Percentiles rank a stretch among this genome's conserved stretches.
Conservation (phyloP, 2,797 vertebrate genomes). For the Acomys russatus region DNA sequence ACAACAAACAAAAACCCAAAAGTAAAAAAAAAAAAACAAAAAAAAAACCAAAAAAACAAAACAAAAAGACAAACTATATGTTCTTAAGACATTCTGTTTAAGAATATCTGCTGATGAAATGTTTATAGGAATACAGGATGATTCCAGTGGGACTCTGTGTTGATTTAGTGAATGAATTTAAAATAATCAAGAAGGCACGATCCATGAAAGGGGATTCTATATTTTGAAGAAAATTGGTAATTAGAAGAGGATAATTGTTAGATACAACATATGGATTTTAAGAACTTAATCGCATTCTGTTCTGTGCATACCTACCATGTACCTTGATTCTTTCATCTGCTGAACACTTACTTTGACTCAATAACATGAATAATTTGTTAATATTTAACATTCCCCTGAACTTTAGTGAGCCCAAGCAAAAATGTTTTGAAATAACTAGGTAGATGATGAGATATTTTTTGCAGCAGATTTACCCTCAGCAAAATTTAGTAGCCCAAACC, state of each 20-base stretch:
- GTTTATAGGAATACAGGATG: background rate
- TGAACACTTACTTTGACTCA: background rate
- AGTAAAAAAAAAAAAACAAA: background rate
- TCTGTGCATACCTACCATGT: no score
- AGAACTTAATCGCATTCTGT: background rate
- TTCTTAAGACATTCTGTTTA: background rate
- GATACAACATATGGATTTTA: background rate
- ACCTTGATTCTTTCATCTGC: background rate
- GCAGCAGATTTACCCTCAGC: background rate
- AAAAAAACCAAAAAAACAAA: background rate
- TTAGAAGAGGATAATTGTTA: background rate
- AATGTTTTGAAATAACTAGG: background rate
- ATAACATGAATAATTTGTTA: background rate
- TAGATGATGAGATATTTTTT: background rate
- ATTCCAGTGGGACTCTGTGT: background rate
- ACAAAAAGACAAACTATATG: background rate
- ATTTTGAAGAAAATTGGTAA: background rate
- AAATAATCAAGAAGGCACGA: background rate
- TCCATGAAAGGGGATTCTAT: background rate
- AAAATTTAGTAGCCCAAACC: background rate
- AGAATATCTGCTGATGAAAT: background rate
- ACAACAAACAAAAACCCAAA: no score
- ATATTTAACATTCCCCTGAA: background rate
- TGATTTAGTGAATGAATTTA: constrained; percentile 5
- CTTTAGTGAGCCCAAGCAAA: background rate